phyloP scores from a whole-genome alignment of 2,888 invertebrate species.

The Bembecia ichneumoniformis region DNA sequence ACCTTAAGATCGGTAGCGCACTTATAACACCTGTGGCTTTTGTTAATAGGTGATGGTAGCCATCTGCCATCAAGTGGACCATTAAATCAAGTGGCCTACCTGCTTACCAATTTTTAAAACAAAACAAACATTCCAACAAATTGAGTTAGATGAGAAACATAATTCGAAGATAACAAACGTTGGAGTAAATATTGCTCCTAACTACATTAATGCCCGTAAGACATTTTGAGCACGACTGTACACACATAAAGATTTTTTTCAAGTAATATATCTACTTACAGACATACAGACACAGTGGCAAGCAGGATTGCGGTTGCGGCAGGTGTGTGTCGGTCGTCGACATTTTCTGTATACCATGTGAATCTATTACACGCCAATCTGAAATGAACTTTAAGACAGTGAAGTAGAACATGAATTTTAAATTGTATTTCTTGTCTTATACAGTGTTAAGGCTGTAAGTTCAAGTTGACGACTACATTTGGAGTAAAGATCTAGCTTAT shows the following conservation, averaged over 20 bases:
- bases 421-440: conserved; percentile 3
- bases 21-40: too few species aligned
- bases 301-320: conserved; percentile 40
- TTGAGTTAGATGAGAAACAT: too few species aligned
- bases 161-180: too few species aligned
- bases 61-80: too few species aligned
- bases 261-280: background rate
- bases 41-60: too few species aligned
- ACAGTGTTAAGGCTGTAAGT: conserved; percentile 26
- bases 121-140: too few species aligned
- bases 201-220: too few species aligned
- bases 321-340: conserved; percentile 53
- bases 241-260: background rate
- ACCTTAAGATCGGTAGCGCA: too few species aligned
- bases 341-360: conserved; percentile 24
- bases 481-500: background rate
- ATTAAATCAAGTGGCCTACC: too few species aligned
- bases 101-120: too few species aligned
- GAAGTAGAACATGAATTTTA: background rate
- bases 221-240: too few species aligned
- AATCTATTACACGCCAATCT: background rate
- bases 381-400: background rate
- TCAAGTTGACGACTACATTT: conserved; percentile 9
- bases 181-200: too few species aligned
- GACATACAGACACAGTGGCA: conserved; percentile 25